Evolutionary conservation across 2,113 vertebrate species (phyloP).

Genomic region (Montifringilla adamsi): DNA sequence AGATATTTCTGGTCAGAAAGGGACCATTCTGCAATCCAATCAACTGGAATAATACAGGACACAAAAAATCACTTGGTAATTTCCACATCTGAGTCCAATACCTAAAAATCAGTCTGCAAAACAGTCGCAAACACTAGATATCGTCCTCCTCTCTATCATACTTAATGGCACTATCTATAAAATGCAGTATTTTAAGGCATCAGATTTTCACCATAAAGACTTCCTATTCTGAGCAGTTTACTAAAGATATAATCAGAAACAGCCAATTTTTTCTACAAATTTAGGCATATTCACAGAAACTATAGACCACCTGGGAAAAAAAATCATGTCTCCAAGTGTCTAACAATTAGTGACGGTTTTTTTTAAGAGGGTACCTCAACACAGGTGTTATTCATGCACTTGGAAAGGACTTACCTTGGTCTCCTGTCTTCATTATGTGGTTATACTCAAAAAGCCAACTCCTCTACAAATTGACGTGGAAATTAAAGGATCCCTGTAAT

Average conservation of each 20-base stretch:
- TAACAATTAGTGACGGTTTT: background rate
- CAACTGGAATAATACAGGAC: background rate
- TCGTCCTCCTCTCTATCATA: background rate
- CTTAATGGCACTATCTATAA: background rate
- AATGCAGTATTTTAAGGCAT: background rate
- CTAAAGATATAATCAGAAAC: background rate
- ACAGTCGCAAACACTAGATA: background rate
- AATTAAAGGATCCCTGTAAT: background rate
- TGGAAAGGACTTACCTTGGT: background rate
- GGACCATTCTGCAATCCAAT: background rate
- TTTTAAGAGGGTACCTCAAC: background rate
- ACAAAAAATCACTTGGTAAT: background rate
- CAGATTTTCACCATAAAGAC: background rate
- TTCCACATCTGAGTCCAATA: background rate
- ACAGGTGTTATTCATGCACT: background rate
- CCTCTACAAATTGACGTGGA: fast-evolving
- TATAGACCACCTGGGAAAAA: background rate
- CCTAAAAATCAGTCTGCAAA: background rate
- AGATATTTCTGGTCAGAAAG: background rate
- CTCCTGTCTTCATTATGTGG: background rate
- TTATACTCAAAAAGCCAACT: background rate
- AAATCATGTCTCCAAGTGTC: background rate
- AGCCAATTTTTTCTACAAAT: background rate
- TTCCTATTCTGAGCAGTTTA: background rate
- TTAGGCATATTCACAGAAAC: background rate